A percentile compares a stretch with the other conserved stretches of the same genome.
Conservation (phyloP, 1,140 invertebrate genomes). For the Conopomorpha cramerella region DNA sequence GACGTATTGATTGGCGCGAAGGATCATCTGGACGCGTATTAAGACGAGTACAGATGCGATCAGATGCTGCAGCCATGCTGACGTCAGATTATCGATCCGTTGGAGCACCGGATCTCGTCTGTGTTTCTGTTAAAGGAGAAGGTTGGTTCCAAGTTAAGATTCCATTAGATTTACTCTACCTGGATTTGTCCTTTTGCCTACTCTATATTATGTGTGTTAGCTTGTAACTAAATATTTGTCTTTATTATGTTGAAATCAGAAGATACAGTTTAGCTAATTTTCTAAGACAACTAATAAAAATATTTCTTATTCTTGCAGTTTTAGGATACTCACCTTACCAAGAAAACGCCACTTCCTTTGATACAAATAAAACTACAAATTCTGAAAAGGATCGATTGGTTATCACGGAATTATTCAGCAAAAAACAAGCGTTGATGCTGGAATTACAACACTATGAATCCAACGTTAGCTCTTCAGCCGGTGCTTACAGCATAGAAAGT, state of each 20-base stretch:
- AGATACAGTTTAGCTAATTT: too few relatives aligned
- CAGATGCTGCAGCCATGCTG: conserved; percentile 79
- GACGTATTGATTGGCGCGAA: conserved; percentile 87
- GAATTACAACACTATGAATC: conserved; percentile 84
- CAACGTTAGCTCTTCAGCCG: conserved; percentile 48
- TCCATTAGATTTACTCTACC: too few relatives aligned
- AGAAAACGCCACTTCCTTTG: conserved; percentile 38
- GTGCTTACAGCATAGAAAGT: conserved; percentile 15
- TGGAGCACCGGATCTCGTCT: conserved; percentile 82
- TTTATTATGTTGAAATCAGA: too few relatives aligned
- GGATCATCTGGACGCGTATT: conserved; percentile 82
- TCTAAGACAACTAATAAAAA: background rate
- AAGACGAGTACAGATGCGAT: conserved; percentile 77
- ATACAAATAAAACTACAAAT: conserved; percentile 16
- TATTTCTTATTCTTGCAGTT: conserved; percentile 58
- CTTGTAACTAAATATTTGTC: too few relatives aligned
- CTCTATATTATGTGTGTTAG: too few relatives aligned
- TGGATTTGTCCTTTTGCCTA: too few relatives aligned
- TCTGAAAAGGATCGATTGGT: conserved; percentile 72
- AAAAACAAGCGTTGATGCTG: conserved; percentile 80
- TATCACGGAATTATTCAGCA: conserved; percentile 78
- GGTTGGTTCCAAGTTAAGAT: conserved; percentile 56
- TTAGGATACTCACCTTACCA: conserved; percentile 71
- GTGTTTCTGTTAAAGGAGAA: conserved; percentile 85
- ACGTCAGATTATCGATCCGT: conserved; percentile 82